Evolutionary conservation across 2,113 vertebrate species (phyloP).

Genomic region (Garra rufa): DNA sequence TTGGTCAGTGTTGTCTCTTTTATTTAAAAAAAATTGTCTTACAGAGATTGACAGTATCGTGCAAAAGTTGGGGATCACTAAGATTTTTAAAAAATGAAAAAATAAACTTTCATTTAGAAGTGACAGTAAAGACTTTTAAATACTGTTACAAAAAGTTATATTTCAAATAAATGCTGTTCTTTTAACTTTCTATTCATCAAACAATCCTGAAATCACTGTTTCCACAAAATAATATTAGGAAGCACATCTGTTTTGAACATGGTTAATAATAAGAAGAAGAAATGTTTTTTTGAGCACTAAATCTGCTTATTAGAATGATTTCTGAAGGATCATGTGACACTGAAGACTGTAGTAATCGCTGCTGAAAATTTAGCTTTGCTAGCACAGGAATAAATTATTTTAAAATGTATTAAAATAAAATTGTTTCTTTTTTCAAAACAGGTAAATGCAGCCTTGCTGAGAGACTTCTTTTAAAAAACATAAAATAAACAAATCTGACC

Average conservation of each 20-base stretch:
- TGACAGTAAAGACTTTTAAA: too few relatives aligned
- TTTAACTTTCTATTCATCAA: neutral
- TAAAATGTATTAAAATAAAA: neutral
- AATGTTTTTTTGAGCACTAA: neutral
- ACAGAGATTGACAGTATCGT: neutral
- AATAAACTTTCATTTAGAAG: neutral
- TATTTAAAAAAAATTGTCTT: constrained; percentile 29
- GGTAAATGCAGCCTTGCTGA: too few relatives aligned
- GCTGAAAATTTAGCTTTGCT: neutral
- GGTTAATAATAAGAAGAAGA: neutral
- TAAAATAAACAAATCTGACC: too few relatives aligned
- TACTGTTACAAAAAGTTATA: too few relatives aligned
- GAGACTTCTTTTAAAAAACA: too few relatives aligned
- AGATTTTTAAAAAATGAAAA: neutral
- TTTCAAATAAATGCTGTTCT: too few relatives aligned
- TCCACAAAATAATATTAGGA: neutral
- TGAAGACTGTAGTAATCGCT: neutral
- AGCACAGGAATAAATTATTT: neutral
- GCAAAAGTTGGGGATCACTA: neutral
- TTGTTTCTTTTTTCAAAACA: too few relatives aligned
- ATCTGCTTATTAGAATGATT: neutral
- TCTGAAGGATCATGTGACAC: neutral
- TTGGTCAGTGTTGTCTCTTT: constrained; percentile 65
- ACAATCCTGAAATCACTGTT: neutral
- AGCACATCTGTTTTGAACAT: neutral